Base-by-base conservation (phyloP, 2,888 invertebrate genomes). In the Mayetiola destructor region DNA sequence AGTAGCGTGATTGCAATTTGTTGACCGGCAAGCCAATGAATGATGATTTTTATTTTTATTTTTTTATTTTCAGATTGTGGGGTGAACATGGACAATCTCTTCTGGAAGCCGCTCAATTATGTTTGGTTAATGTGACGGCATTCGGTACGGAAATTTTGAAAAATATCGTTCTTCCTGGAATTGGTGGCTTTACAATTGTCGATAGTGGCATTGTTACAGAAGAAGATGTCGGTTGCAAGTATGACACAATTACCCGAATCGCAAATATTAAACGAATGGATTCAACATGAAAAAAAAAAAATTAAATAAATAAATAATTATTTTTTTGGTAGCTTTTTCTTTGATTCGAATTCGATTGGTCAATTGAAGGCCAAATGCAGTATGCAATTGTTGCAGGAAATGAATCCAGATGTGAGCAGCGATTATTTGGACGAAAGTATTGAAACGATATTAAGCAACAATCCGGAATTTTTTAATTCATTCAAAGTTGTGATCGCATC, bases 11-110 rank as follows among this genome's bases (percentile, higher is more conserved):
- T 56, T 21, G 8, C 14, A 14, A 29, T 16, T 16, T 32, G n/a
- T n/a, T n/a, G 39, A 27, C 14, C 2, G 20, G 10, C 6, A 2
- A n/a, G 48, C 6, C 16, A 39, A 42, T 9, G n/a, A n/a, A n/a
- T n/a, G n/a, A n/a, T n/a, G n/a, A 10, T 20, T 21, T 6, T 21
- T 16, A 40, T 4, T 37, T 56, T 56, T 12, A 1, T 21, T 16
- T 20, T 53, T 59, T 40, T 16, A 29, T 54, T 52, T 20, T 48
- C 20, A 88, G 92, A 67, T 77, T 99, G 64, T 99, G 99, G 99
- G 97, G 97, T 61, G 97, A 99, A 69, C 94, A 96, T 73, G 99
- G 99, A 0, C 99, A 99, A 74, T 73, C 79, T 61, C 79, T 88
- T 3, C 75, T 99, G 58, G 96, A 97, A 76, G 79, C 80, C 61